A percentile compares a stretch with the other conserved stretches of the same genome.
Conservation (phyloP, 2,888 invertebrate genomes). For the Mesochorus sp. region DNA sequence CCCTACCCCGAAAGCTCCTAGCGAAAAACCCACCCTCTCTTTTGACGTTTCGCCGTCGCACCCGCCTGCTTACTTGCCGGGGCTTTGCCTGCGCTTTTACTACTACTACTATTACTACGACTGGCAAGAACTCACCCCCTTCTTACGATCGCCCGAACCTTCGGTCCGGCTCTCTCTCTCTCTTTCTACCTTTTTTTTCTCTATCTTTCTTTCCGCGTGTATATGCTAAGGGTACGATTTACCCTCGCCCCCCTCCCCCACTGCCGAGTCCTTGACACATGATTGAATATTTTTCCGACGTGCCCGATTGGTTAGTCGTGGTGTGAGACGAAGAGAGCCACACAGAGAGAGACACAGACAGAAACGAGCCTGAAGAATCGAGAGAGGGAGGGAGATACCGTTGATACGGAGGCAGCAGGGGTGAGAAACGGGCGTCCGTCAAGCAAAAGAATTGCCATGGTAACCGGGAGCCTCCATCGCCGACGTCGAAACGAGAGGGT, state of each 20-base stretch:
- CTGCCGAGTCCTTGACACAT: slow-evolving; percentile 79
- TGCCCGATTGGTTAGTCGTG: slow-evolving; percentile 80
- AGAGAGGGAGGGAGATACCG: slow-evolving; percentile 42
- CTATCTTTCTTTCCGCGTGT: slow-evolving; percentile 65
- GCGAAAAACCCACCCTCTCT: slow-evolving; percentile 57
- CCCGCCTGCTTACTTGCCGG: slow-evolving; percentile 54
- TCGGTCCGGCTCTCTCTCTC: slow-evolving; percentile 6
- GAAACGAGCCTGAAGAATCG: slow-evolving; percentile 65
- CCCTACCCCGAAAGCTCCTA: not conserved
- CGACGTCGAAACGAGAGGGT: slow-evolving; percentile 60
- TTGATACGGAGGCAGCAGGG: slow-evolving; percentile 50
- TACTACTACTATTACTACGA: slow-evolving; percentile 5
- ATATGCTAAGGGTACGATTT: slow-evolving; percentile 25
- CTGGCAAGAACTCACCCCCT: slow-evolving; percentile 60
- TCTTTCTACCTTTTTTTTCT: slow-evolving; percentile 45
- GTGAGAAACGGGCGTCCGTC: slow-evolving; percentile 76
- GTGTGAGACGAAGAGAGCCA: slow-evolving; percentile 70
- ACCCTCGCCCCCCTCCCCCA: slow-evolving; percentile 66
- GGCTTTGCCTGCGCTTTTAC: slow-evolving; percentile 2
- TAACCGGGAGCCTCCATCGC: slow-evolving; percentile 74
- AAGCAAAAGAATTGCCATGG: slow-evolving; percentile 81
- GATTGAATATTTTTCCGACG: slow-evolving; percentile 82
- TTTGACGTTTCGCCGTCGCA: slow-evolving; percentile 52
- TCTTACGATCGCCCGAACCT: slow-evolving; percentile 1
- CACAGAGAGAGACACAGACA: slow-evolving; percentile 56